These are phyloP conservation scores for Takifugu rubripes DNA, from an alignment of 2,797 vertebrate species.

Conservation along the genomic window DNA sequence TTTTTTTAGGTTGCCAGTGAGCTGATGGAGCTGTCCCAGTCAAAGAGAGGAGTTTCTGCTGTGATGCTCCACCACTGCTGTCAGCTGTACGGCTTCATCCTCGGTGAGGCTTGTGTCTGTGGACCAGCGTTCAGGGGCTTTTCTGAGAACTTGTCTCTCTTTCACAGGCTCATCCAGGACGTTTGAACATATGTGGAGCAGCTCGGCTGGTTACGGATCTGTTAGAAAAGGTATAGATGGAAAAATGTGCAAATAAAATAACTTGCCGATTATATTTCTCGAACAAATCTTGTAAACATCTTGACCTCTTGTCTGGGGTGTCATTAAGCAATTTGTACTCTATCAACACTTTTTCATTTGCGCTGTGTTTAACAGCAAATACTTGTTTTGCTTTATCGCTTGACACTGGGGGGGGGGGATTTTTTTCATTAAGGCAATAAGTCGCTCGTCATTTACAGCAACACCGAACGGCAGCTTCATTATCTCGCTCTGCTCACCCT, in stretches of 20 bases:
- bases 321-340: too few species aligned
- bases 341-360: too few species aligned
- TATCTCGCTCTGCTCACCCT: neutral
- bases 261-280: neutral
- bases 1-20: constrained; percentile 78
- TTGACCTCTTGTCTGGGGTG: too few species aligned
- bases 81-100: constrained; percentile 80
- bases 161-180: constrained; percentile 84
- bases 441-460: constrained; percentile 3
- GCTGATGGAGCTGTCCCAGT: constrained; percentile 84
- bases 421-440: neutral
- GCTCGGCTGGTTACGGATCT: constrained; percentile 80
- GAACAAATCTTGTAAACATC: neutral
- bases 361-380: too few species aligned
- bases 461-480: constrained; percentile 4
- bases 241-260: neutral
- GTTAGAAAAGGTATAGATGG: constrained; percentile 80
- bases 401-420: neutral
- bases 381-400: neutral
- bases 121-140: constrained; percentile 86
- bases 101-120: constrained; percentile 86
- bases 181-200: constrained; percentile 86
- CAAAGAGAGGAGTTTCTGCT: constrained; percentile 88
- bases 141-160: neutral
- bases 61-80: constrained; percentile 85